phyloP scores from a whole-genome alignment of 1,140 invertebrate species.

The Neomicropteryx cornuta region DNA sequence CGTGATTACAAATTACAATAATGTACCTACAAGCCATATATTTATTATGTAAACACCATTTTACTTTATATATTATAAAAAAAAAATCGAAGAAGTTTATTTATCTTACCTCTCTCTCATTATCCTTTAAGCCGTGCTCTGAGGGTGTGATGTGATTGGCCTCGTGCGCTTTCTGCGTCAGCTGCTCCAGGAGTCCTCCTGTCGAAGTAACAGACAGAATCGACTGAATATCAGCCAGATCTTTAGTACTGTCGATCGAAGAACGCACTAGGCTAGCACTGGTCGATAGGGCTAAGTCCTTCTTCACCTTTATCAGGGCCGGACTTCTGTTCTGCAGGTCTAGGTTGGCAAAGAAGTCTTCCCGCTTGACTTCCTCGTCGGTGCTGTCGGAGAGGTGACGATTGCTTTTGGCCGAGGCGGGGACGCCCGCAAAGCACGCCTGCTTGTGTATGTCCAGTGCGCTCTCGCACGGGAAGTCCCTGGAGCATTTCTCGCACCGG shows the following conservation, averaged over 20 bases:
- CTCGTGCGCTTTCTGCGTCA: constrained; percentile 32
- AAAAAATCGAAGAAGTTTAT: too few species aligned
- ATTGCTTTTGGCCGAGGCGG: constrained; percentile 11
- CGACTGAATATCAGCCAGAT: constrained; percentile 75
- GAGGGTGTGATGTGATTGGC: constrained; percentile 27
- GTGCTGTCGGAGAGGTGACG: constrained; percentile 20
- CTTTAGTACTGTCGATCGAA: constrained; percentile 41
- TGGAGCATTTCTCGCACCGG: constrained; percentile 57
- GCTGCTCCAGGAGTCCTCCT: constrained; percentile 46
- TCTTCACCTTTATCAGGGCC: not conserved
- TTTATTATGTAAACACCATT: too few species aligned
- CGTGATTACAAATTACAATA: too few species aligned
- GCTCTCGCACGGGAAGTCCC: constrained; percentile 63
- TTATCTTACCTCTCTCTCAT: constrained; percentile 16
- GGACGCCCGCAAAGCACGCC: constrained; percentile 34
- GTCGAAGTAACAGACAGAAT: constrained; percentile 65
- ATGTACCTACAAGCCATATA: too few species aligned
- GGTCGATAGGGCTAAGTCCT: constrained; percentile 9
- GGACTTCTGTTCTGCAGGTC: constrained; percentile 56
- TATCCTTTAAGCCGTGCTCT: constrained; percentile 26
- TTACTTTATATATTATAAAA: too few species aligned
- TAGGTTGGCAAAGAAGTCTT: constrained; percentile 70
- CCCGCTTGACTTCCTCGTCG: constrained; percentile 47
- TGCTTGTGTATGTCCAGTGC: constrained; percentile 56
- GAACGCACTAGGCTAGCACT: constrained; percentile 10